Evolutionary conservation across 2,888 invertebrate genomes (phyloP), one percentile per base, ranked within the genome.

Genomic region (Rhingia campestris): DNA sequence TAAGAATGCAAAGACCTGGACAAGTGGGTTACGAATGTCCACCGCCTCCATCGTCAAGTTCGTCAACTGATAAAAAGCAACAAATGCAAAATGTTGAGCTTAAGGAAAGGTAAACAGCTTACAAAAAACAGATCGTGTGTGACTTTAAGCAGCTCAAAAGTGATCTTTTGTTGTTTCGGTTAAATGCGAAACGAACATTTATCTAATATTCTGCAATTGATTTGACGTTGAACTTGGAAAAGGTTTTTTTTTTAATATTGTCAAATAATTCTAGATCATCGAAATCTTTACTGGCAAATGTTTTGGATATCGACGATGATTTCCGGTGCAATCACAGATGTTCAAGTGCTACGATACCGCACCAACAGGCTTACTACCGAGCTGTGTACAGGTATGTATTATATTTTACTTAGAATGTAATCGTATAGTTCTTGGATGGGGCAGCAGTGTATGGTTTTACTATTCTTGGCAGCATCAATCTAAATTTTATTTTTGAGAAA

Each of bases 301-400:
- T 98, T 89, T 94, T 98, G 90, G 98, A 98, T 93, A 97, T 98
- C 92, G 98, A 98, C 92, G 98, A 98, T 92, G 98, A 98, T 93
- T 97, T 97, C 92, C 94, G 96, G 88, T 96, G 95, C 92, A 94
- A 94, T 91, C 95, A 95, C 90, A 93, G 95, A 90, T 92, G 92
- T 87, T 89, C 92, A 87, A 91, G 91, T 86, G 91, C 92, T 87
- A 93, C 93, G 59, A 91, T 93, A 73, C 91, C 93, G 86, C 93
- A 93, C 86, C 93, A 93, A 86, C 92, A 93, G 39, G 93, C 93
- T 61, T 95, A 95, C 92, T 95, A 95, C 92, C 93, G 95, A 90
- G 93, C 93, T 77, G 95, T 95, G 92, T 95, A 95, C 92, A 95
- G 91, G 91, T 91, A 77, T 88, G 87, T n/a, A 9, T 6, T 5